Evolutionary conservation across 2,113 vertebrate genomes (phyloP).

Genomic region (Hiodon tergisus): DNA sequence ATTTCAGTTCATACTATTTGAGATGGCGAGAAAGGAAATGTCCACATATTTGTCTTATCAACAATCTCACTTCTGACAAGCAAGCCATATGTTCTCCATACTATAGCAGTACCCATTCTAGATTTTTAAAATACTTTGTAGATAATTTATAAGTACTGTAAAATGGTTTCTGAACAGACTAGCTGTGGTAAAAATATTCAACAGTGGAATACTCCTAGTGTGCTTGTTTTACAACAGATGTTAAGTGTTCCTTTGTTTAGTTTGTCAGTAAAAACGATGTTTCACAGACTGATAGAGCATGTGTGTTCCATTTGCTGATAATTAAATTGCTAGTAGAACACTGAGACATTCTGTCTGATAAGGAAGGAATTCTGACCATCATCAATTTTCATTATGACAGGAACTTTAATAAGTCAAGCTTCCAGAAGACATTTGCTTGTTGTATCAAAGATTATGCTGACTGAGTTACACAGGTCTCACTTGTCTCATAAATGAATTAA

Average conservation of each 20-base stretch:
- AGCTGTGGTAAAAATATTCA: constrained; percentile 6
- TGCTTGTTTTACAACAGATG: constrained; percentile 39
- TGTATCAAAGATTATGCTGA: constrained; percentile 25
- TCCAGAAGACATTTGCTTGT: constrained; percentile 40
- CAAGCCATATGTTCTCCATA: no score
- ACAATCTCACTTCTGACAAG: constrained; percentile 19
- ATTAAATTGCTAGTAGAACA: constrained; percentile 64
- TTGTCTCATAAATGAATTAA: not conserved
- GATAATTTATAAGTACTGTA: not conserved
- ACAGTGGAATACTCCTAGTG: constrained; percentile 1
- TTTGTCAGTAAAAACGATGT: constrained; percentile 63
- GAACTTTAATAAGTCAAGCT: constrained; percentile 47
- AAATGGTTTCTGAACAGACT: not conserved
- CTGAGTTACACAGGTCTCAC: constrained; percentile 6
- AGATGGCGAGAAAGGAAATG: constrained; percentile 34
- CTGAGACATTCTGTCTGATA: constrained; percentile 66
- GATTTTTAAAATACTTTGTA: constrained; percentile 34
- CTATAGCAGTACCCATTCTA: constrained; percentile 24
- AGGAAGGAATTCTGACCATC: constrained; percentile 61
- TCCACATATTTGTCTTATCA: constrained; percentile 54
- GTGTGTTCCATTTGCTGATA: constrained; percentile 67
- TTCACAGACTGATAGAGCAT: constrained; percentile 57
- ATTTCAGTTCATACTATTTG: not conserved
- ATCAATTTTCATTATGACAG: constrained; percentile 63
- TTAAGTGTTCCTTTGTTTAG: constrained; percentile 61